Conservation (phyloP, 2,113 vertebrate genomes). For the Protomyctophum bolini region DNA sequence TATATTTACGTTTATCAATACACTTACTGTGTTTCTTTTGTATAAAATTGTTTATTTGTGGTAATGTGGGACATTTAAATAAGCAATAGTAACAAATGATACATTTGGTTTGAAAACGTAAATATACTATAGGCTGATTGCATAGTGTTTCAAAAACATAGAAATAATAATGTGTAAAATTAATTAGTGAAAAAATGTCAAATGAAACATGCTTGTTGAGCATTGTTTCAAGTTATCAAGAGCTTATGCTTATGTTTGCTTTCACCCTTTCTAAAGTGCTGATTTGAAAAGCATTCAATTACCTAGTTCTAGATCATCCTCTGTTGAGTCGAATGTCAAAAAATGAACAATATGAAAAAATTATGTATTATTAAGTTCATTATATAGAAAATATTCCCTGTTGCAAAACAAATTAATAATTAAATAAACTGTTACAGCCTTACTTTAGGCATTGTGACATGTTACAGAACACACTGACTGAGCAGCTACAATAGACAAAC, state of each 20-base stretch:
- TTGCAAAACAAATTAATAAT: slow-evolving; percentile 54
- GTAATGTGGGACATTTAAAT: not conserved
- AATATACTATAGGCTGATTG: slow-evolving; percentile 48
- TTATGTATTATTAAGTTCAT: slow-evolving; percentile 57
- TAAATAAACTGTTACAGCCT: slow-evolving; percentile 55
- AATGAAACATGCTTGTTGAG: slow-evolving; percentile 76
- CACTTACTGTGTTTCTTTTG: not conserved
- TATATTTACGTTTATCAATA: slow-evolving; percentile 69
- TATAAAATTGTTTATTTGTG: not conserved
- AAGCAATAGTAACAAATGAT: not conserved
- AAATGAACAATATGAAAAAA: slow-evolving; percentile 71
- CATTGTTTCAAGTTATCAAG: slow-evolving; percentile 62
- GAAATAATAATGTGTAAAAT: not conserved
- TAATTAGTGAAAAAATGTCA: slow-evolving; percentile 10
- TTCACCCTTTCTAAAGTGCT: slow-evolving; percentile 28
- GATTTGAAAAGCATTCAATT: slow-evolving; percentile 62
- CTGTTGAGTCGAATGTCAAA: slow-evolving; percentile 70
- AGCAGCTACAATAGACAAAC: slow-evolving; percentile 41
- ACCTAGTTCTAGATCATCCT: slow-evolving; percentile 83
- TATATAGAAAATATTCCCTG: slow-evolving; percentile 34
- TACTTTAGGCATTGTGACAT: slow-evolving; percentile 41
- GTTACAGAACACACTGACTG: slow-evolving; percentile 39
- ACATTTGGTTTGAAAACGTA: slow-evolving; percentile 55
- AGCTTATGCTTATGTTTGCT: slow-evolving; percentile 42
- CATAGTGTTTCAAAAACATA: not conserved